Evolutionary conservation across 2,888 invertebrate species (phyloP), one percentile per base, ranked within the genome.

Genomic region (Aphelenchoides bicaudatus): DNA sequence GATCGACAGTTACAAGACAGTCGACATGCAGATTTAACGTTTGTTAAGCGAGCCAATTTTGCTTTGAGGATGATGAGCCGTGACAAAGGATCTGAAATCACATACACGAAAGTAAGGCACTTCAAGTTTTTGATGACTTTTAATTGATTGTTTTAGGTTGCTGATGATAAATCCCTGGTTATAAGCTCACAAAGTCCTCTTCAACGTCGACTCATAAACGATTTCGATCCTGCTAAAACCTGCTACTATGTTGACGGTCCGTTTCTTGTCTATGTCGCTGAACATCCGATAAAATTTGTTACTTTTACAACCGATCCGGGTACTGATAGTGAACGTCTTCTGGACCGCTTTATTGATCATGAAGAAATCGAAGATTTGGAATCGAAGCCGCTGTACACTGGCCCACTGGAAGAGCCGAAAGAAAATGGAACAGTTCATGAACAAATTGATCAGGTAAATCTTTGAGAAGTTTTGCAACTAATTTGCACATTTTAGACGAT

Each of bases 1-100:
- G 54, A 91, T 90, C 0, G 70, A 19, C 52, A 74, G 6, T 50
- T 63, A n/a, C 64, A 76, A 1, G 75, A 74, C 61, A 65, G 70
- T 57, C 50, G 58, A 13, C 47, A 6, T 13, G 5, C 5, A 13
- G 30, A 62, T 10, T 59, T 75, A 3, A 53, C 64, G 1, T 62
- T 63, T 1, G 65, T 64, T 6, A 75, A 74, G 57, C 39, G 73
- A 16, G 79, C 77, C 19, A 71, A 71, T 43, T 39, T 79, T 27
- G 76, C 74, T 4, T 39, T 78, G 38, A 65, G 66, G 51, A 73
- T 71, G 70, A 78, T 78, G 67, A 70, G 67, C 29, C 59, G 78
- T 6, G 78, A 78, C 59, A 69, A 77, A 4, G 78, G 73, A 0
- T 63, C 72, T 1, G 48, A 54, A 16, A 61, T 74, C 28, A 64